These are phyloP conservation scores for Agrochola macilenta DNA, from an alignment of 2,888 invertebrate species.

Conservation along the genomic window DNA sequence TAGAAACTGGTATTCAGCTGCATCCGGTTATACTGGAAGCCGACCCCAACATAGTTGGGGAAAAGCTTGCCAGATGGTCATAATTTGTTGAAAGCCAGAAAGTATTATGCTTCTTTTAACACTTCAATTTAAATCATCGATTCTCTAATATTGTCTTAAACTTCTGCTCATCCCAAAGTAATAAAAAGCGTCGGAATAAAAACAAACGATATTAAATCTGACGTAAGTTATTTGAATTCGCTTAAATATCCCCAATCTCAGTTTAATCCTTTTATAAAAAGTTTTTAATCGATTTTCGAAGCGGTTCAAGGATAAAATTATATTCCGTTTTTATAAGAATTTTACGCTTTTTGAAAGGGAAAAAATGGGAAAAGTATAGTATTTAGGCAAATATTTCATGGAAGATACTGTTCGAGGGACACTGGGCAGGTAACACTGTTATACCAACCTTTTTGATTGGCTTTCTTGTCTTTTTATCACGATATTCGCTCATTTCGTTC, in stretches of 20 bases:
- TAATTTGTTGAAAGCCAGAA: no score
- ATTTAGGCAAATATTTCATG: neutral
- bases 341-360: neutral
- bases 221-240: constrained; percentile 34
- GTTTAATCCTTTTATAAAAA: constrained; percentile 62
- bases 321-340: constrained; percentile 28
- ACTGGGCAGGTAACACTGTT: no score
- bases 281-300: constrained; percentile 57
- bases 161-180: neutral
- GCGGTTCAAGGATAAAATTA: constrained; percentile 33
- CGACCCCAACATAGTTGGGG: no score
- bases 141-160: neutral
- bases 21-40: no score
- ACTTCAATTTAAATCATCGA: neutral
- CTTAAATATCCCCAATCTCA: constrained; percentile 36
- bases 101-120: no score
- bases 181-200: constrained; percentile 17
- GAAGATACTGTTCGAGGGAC: neutral
- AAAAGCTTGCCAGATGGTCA: no score
- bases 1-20: no score
- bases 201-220: constrained; percentile 31
- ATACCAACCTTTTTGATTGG: neutral
- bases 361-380: neutral
- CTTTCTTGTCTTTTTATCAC: neutral
- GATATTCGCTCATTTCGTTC: neutral